Conservation (phyloP, 2,113 vertebrate species). For the Puffinus mauretanicus region DNA sequence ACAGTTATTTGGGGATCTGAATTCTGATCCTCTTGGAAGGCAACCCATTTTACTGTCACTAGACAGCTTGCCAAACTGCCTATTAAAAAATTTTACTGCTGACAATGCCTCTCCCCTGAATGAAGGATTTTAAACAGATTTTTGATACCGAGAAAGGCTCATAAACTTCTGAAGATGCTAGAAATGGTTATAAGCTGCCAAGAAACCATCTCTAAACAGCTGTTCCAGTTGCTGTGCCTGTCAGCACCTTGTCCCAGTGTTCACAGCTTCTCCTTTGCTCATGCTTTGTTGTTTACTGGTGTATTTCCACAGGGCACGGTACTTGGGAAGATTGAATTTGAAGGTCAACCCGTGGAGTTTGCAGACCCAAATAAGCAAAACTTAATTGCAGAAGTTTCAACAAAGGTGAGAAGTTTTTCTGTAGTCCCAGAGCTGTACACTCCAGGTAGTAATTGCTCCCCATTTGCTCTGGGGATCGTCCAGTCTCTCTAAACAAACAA, state of each 20-base stretch:
- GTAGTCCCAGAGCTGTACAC: background rate
- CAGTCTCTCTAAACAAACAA: background rate
- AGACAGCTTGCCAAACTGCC: background rate
- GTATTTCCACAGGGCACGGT: slow-evolving; percentile 82
- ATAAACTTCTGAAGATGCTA: background rate
- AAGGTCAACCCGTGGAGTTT: slow-evolving; percentile 87
- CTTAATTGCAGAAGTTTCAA: slow-evolving; percentile 91
- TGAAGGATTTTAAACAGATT: background rate
- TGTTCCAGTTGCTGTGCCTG: slow-evolving; percentile 12
- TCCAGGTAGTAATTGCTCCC: background rate
- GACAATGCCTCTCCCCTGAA: background rate
- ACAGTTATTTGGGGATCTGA: background rate
- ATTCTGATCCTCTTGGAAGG: background rate
- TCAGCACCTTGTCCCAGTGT: background rate
- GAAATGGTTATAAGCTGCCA: background rate
- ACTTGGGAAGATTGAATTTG: slow-evolving; percentile 97
- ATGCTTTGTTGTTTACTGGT: background rate
- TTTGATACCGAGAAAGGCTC: background rate
- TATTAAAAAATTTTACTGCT: background rate
- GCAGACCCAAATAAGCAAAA: slow-evolving; percentile 87
- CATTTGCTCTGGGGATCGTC: background rate
- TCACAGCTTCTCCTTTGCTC: slow-evolving; percentile 26
- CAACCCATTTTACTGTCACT: background rate
- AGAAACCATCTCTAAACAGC: background rate
- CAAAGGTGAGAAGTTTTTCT: slow-evolving; percentile 80